Conservation (phyloP, 2,888 invertebrate species). For the Taenaris catops region DNA sequence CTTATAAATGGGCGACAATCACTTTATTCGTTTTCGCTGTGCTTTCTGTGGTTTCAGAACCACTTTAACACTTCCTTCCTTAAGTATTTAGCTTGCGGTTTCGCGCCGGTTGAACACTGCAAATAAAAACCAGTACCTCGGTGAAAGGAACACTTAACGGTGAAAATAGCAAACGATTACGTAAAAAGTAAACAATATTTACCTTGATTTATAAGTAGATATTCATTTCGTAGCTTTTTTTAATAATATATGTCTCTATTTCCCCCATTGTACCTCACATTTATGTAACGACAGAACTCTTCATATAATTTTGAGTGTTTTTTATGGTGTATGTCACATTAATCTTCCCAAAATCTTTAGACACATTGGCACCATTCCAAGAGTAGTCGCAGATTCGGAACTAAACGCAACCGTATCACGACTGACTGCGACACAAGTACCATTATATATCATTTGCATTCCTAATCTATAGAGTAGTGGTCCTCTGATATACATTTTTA, state of each 20-base stretch:
- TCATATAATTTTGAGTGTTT: constrained; percentile 20
- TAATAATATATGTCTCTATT: too few relatives aligned
- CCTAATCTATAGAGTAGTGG: constrained; percentile 6
- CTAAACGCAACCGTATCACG: constrained; percentile 56
- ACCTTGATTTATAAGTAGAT: neutral
- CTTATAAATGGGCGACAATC: too few relatives aligned
- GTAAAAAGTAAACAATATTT: constrained; percentile 1
- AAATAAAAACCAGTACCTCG: constrained; percentile 10
- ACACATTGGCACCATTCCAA: constrained; percentile 59
- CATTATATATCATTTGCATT: constrained; percentile 55
- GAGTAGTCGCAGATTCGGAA: constrained; percentile 44
- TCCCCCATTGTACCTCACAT: too few relatives aligned
- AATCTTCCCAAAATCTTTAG: constrained; percentile 44
- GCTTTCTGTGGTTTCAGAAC: too few relatives aligned
- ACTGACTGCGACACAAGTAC: constrained; percentile 49
- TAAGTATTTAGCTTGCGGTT: constrained; percentile 19
- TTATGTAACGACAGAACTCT: too few relatives aligned
- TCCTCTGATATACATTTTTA: too few relatives aligned
- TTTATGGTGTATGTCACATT: constrained; percentile 27
- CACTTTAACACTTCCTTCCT: constrained; percentile 17
- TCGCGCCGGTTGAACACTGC: constrained; percentile 10
- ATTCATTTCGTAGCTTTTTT: too few relatives aligned
- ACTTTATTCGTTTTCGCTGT: too few relatives aligned
- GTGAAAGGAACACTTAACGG: constrained; percentile 8
- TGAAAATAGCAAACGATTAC: constrained; percentile 2